Percentiles rank a stretch among this genome's conserved stretches.
These are phyloP conservation scores for Pteria penguin DNA, from an alignment of 2,888 invertebrate genomes.

Conservation along the genomic window DNA sequence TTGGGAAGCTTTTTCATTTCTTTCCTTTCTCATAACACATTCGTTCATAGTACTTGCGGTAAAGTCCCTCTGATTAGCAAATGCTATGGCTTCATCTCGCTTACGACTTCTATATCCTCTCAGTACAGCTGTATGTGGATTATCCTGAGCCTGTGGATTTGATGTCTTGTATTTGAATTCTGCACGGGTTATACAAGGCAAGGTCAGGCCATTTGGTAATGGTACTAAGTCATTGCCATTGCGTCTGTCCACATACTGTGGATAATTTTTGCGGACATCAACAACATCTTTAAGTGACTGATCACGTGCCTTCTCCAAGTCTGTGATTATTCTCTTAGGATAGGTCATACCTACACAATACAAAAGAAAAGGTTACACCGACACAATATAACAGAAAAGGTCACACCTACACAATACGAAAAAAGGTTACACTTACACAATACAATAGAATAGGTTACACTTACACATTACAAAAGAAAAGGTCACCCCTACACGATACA, in stretches of 20 bases:
- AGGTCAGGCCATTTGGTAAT: conserved; percentile 51
- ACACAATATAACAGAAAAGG: too few species aligned
- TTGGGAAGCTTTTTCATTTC: conserved; percentile 35
- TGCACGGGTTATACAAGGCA: conserved; percentile 58
- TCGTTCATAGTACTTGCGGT: conserved; percentile 65
- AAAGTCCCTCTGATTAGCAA: conserved; percentile 61
- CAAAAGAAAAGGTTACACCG: too few species aligned
- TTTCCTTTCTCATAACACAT: conserved; percentile 52
- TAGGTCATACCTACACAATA: conserved; percentile 61
- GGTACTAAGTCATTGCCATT: conserved; percentile 61
- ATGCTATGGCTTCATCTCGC: conserved; percentile 60
- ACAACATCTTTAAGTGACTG: conserved; percentile 61
- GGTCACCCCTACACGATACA: too few species aligned
- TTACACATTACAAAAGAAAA: too few species aligned
- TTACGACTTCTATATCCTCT: conserved; percentile 59
- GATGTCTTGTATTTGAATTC: conserved; percentile 63
- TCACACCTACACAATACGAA: too few species aligned
- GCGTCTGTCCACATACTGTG: conserved; percentile 46
- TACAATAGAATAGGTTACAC: too few species aligned
- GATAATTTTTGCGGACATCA: conserved; percentile 50
- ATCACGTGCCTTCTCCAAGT: conserved; percentile 60
- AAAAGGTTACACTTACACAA: too few species aligned
- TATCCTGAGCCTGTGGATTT: conserved; percentile 58
- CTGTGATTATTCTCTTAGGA: conserved; percentile 58
- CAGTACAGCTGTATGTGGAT: conserved; percentile 62